Evolutionary conservation across 2,113 vertebrate genomes (phyloP).

Genomic region (Agelaius phoeniceus): DNA sequence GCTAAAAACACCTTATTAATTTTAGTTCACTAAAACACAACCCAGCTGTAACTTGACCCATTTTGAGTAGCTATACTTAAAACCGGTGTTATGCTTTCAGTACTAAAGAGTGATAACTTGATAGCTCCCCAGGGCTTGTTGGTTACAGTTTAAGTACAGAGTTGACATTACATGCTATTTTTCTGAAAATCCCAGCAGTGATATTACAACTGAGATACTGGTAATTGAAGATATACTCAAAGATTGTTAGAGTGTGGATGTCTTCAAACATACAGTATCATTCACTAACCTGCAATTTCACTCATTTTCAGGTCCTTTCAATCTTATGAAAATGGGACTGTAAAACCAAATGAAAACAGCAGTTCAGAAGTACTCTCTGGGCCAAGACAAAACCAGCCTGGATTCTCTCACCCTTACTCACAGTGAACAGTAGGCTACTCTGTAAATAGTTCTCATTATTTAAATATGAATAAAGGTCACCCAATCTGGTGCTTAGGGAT

Average conservation of each 20-base stretch:
- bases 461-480: slow-evolving; percentile 13
- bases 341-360: not conserved
- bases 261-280: not conserved
- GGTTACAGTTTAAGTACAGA: slow-evolving; percentile 68
- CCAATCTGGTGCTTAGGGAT: not conserved
- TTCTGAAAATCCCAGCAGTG: slow-evolving; percentile 66
- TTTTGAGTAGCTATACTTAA: slow-evolving; percentile 70
- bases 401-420: not conserved
- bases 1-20: slow-evolving; percentile 54
- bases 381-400: slow-evolving; percentile 5
- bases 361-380: not conserved
- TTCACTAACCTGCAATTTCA: not conserved
- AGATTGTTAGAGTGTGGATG: not conserved
- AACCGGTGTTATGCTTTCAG: slow-evolving; percentile 65
- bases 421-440: not conserved
- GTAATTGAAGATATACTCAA: slow-evolving; percentile 7
- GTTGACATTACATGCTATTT: slow-evolving; percentile 63
- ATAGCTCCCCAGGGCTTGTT: slow-evolving; percentile 71
- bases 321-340: not conserved
- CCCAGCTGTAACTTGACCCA: slow-evolving; percentile 65
- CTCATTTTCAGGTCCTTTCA: slow-evolving; percentile 13
- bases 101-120: slow-evolving; percentile 75
- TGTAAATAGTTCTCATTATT: slow-evolving; percentile 15
- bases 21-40: slow-evolving; percentile 63
- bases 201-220: slow-evolving; percentile 53